These are phyloP conservation scores for Heteromurus nitidus DNA, from an alignment of 2,888 invertebrate species.

Conservation along the genomic window DNA sequence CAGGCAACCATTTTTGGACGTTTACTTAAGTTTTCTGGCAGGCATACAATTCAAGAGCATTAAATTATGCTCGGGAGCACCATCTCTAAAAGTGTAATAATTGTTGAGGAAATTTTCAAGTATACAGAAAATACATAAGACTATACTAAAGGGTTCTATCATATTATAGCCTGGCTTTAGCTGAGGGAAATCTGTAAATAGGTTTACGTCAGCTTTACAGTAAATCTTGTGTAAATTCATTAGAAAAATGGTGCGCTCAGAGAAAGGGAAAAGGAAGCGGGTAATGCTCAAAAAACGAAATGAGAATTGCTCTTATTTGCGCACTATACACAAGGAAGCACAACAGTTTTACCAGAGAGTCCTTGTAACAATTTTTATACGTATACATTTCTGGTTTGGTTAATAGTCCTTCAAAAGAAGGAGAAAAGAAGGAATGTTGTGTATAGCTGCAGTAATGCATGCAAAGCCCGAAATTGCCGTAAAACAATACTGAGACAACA, in stretches of 20 bases:
- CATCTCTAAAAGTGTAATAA: neutral
- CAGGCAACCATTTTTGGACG: neutral
- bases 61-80: neutral
- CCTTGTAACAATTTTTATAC: neutral
- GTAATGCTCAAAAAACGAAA: neutral
- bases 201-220: constrained; percentile 20
- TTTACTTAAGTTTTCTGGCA: neutral
- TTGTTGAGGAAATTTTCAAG: neutral
- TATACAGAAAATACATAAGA: neutral
- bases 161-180: neutral
- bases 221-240: constrained; percentile 53
- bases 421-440: too few species aligned
- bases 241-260: constrained; percentile 20
- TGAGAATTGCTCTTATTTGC: neutral
- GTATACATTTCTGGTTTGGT: too few species aligned
- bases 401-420: too few species aligned
- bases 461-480: neutral
- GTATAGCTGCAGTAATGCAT: too few species aligned
- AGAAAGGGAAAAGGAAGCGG: neutral
- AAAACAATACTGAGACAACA: neutral
- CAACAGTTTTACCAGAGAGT: neutral
- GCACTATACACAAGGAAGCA: too few species aligned
- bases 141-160: neutral
- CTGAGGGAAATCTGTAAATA: constrained; percentile 21
- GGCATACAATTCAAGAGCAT: neutral